Evolutionary conservation across 2,113 vertebrate species (phyloP).

Genomic region (Lepus americanus): DNA sequence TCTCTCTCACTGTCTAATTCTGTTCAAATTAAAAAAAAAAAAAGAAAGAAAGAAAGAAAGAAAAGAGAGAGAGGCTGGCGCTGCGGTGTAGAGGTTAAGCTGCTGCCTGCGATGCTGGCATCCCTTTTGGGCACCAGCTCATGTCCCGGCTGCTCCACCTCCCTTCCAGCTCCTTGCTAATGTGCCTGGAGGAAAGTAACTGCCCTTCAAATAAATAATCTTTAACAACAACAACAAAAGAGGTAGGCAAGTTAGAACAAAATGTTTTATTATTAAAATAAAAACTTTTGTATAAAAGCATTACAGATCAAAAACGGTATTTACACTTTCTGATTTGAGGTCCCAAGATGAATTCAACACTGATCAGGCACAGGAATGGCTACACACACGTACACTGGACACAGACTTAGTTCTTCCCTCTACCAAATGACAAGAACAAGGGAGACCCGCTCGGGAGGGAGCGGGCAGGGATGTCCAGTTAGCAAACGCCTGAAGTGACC

Average conservation of each 20-base stretch:
- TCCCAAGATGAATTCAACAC: constrained; percentile 3
- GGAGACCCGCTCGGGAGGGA: not conserved
- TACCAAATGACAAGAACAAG: not conserved
- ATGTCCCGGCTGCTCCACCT: no score
- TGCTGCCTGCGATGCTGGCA: no score
- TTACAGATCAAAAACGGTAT: constrained; percentile 75
- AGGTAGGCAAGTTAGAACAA: constrained; percentile 69
- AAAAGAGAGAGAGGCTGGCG: no score
- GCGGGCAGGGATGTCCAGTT: not conserved
- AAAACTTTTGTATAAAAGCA: constrained; percentile 83
- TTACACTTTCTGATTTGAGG: constrained; percentile 75
- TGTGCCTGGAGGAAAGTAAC: no score
- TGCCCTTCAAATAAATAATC: no score
- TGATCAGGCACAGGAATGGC: not conserved
- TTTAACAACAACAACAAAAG: not conserved
- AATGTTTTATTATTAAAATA: constrained; percentile 88
- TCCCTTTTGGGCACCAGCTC: no score
- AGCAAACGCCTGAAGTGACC: not conserved
- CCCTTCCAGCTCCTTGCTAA: no score
- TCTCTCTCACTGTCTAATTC: no score
- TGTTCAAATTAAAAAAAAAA: no score
- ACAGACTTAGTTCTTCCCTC: not conserved
- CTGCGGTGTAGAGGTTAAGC: no score
- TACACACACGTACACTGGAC: not conserved
- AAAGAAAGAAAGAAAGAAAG: not conserved